Evolutionary conservation across 2,113 vertebrate species (phyloP), one percentile per base, ranked within the genome.

Genomic region (Dicaeum eximium): DNA sequence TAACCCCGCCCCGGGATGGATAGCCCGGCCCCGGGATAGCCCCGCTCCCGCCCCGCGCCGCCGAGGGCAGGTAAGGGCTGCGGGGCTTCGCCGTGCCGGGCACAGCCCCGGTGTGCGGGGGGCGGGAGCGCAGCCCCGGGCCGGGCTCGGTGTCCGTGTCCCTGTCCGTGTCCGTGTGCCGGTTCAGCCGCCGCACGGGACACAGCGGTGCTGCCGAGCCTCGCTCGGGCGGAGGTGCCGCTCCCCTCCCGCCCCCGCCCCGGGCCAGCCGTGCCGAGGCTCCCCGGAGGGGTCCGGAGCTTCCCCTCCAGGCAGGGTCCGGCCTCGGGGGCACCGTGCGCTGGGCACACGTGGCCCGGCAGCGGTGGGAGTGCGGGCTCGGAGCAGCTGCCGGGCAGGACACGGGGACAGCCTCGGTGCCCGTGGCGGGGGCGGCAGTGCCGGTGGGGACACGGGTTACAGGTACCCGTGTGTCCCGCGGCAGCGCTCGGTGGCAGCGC

Each of bases 21-120:
- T 31, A 64, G 11, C 28, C 27, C 27, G 4, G 56, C 15, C 19
- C 15, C 6, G 5, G 31, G 31, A 38, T 38, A 16, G 5, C 18
- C 42, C 37, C 66, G 38, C 57, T 45, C 44, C 38, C 23, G 38
- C 44, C 50, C 62, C 58, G 1, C 64, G 69, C 69, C 47, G 70
- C 80, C 25, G 65, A 86, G 90, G 80, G 77, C 86, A 92, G 90
- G 90, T 94, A 90, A 92, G 90, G 50, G 71, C 4, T 22, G 13
- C 1, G 40, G 47, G 28, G 22, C 3, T n/a, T 4, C 1, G 23
- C 9, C 5, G n/a, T 62, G 5, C 40, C 6, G 58, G 53, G 27
- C 2, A 22, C 28, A 2, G 62, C 23, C 11, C 27, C n/a, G 38
- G 30, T 1, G 27, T 30, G 20, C 2, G 50, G 7, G 33, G 30